phyloP scores from a whole-genome alignment of 2,797 vertebrate species.

The Leucoraja ocellata region DNA sequence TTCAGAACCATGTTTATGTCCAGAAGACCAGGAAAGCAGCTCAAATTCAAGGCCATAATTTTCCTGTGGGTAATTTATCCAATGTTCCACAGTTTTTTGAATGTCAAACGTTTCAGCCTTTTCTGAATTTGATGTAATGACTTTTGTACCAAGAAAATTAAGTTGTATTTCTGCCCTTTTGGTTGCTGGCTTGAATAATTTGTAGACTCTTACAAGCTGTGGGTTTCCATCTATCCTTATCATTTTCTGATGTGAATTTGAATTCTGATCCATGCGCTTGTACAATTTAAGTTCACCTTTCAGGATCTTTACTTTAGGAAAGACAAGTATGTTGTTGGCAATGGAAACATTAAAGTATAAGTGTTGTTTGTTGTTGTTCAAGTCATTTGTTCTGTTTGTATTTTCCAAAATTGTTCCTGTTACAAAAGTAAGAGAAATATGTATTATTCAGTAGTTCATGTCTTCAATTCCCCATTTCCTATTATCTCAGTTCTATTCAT shows the following conservation, averaged over 20 bases:
- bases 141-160: not conserved
- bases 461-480: not conserved
- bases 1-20: not conserved
- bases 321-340: constrained; percentile 1
- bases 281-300: constrained; percentile 18
- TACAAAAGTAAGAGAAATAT: constrained; percentile 11
- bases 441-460: not conserved
- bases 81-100: constrained; percentile 18
- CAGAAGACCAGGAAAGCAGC: constrained; percentile 1
- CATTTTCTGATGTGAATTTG: not conserved
- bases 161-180: not conserved
- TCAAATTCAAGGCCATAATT: constrained; percentile 35
- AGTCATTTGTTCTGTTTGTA: not conserved
- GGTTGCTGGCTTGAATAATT: constrained; percentile 17
- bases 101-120: constrained; percentile 31
- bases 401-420: constrained; percentile 34
- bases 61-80: constrained; percentile 35
- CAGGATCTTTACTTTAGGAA: constrained; percentile 22
- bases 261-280: not conserved
- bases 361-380: constrained; percentile 5
- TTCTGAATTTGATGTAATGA: not conserved
- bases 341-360: constrained; percentile 20
- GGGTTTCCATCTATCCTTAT: not conserved
- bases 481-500: not conserved
- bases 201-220: not conserved